These are phyloP conservation scores for Oxytorus armatus DNA, from an alignment of 2,888 invertebrate species.

Conservation along the genomic window DNA sequence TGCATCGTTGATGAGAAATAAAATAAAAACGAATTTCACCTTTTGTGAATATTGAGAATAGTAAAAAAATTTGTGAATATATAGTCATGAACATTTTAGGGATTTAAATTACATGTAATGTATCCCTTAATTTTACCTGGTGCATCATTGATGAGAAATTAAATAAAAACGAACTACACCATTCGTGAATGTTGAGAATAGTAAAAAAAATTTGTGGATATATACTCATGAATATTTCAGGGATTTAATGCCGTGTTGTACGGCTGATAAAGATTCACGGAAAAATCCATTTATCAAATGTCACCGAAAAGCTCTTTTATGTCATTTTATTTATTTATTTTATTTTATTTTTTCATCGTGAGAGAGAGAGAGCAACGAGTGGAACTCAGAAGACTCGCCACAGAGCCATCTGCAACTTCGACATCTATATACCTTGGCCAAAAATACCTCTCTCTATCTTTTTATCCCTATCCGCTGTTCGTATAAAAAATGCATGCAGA, in stretches of 20 bases:
- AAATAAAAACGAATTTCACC: no score
- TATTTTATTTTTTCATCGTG: slow-evolving; percentile 27
- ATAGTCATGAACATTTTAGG: no score
- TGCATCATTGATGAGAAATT: no score
- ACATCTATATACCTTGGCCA: slow-evolving; percentile 46
- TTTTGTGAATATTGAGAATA: no score
- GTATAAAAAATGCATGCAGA: slow-evolving; percentile 61
- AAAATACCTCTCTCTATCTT: slow-evolving; percentile 33
- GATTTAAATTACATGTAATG: no score
- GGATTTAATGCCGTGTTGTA: slow-evolving; percentile 12
- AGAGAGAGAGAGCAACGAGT: slow-evolving; percentile 20
- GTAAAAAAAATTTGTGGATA: no score
- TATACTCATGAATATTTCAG: slow-evolving; percentile 16
- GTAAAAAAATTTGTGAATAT: no score
- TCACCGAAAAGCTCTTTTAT: slow-evolving; percentile 30
- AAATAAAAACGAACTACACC: no score
- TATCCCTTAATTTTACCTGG: no score
- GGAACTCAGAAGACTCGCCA: slow-evolving; percentile 20
- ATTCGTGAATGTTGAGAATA: no score
- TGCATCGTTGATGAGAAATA: no score
- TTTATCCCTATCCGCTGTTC: slow-evolving; percentile 21
- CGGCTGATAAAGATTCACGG: slow-evolving; percentile 32
- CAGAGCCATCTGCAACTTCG: slow-evolving; percentile 34
- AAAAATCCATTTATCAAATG: slow-evolving; percentile 49
- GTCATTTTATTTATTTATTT: not conserved